phyloP scores from a whole-genome alignment of 2,888 invertebrate species.

The Calephelis perditalis region DNA sequence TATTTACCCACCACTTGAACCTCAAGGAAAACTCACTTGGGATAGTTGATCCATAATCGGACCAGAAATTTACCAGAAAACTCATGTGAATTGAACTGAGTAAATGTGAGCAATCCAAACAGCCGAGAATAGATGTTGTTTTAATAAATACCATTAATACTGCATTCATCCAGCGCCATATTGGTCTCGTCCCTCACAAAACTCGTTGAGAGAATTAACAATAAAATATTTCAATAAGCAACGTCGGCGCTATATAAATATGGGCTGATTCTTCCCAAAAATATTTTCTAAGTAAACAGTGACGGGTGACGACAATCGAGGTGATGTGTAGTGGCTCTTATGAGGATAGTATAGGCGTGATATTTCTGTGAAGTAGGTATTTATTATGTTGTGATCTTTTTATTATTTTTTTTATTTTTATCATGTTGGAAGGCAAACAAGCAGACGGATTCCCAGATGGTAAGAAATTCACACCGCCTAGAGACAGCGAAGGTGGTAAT shows the following conservation, averaged over 20 bases:
- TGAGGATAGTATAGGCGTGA: too few species aligned
- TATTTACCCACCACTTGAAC: too few species aligned
- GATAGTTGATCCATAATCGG: too few species aligned
- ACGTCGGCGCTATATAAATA: constrained; percentile 67
- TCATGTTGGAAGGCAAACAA: too few species aligned
- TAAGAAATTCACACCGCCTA: too few species aligned
- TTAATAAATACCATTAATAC: constrained; percentile 68
- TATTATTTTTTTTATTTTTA: too few species aligned
- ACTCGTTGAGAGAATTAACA: constrained; percentile 67
- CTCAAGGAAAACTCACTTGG: too few species aligned
- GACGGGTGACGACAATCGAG: constrained; percentile 50
- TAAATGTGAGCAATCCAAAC: constrained; percentile 28
- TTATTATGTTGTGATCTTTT: neutral
- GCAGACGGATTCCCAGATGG: too few species aligned
- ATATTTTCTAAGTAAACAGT: constrained; percentile 71
- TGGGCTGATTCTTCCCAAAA: constrained; percentile 60
- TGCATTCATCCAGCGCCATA: constrained; percentile 54
- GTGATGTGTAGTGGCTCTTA: constrained; percentile 61
- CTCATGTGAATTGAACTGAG: too few species aligned
- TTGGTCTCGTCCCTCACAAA: constrained; percentile 51
- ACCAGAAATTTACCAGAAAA: too few species aligned
- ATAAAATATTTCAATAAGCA: constrained; percentile 75
- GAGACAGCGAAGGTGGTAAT: too few species aligned
- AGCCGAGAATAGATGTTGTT: constrained; percentile 54
- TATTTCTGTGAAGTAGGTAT: too few species aligned